Conservation (phyloP, 2,113 vertebrate species). For the Dicerorhinus sumatrensis region DNA sequence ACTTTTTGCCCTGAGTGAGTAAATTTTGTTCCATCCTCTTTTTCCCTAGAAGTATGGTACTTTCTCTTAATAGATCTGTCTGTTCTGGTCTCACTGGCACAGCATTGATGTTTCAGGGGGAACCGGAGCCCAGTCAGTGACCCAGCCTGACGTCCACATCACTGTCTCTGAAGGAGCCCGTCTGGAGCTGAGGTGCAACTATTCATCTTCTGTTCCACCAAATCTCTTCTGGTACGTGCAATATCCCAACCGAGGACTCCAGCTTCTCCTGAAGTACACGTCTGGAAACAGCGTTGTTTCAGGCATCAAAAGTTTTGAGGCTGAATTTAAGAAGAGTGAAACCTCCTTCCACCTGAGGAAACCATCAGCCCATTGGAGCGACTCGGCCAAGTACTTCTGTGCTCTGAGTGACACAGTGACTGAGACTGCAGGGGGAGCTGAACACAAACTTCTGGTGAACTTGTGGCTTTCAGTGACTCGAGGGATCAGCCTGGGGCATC, state of each 20-base stretch:
- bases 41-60: neutral
- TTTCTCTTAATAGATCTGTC: neutral
- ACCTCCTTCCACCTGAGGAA: conserved; percentile 30
- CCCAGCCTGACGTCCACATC: neutral
- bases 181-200: neutral
- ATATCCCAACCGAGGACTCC: neutral
- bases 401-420: neutral
- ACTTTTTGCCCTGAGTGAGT: neutral
- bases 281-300: neutral
- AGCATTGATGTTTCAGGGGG: neutral
- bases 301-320: neutral
- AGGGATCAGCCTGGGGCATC: neutral
- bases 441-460: neutral
- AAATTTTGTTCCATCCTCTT: neutral
- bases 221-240: neutral
- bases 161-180: neutral
- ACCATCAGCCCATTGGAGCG: neutral
- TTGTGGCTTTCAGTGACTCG: neutral
- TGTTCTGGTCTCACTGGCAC: neutral
- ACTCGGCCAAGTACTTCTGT: conserved; percentile 44
- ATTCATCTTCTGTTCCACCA: neutral
- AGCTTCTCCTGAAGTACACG: neutral
- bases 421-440: neutral
- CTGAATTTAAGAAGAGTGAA: neutral
- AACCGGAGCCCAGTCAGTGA: neutral